phyloP scores from a whole-genome alignment of 2,888 invertebrate genomes.

The Brenthis daphne region DNA sequence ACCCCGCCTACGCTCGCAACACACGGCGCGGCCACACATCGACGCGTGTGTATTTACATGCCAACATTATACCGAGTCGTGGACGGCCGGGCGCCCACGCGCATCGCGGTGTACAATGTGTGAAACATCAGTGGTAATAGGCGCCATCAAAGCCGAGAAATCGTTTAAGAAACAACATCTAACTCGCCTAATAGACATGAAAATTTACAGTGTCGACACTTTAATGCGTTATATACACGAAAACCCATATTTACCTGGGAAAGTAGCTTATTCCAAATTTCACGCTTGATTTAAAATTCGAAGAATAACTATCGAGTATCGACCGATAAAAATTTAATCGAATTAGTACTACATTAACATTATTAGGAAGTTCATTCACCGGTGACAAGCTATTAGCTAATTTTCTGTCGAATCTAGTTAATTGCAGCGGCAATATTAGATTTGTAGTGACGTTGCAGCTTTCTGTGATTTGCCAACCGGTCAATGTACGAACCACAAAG shows the following conservation, averaged over 20 bases:
- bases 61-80: constrained; percentile 44
- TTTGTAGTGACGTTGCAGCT: constrained; percentile 34
- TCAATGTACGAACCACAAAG: constrained; percentile 33
- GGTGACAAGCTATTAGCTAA: constrained; percentile 49
- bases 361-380: constrained; percentile 63
- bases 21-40: constrained; percentile 45
- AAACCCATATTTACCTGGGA: constrained; percentile 26
- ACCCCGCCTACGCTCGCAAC: constrained; percentile 64
- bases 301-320: constrained; percentile 47
- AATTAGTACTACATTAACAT: constrained; percentile 56
- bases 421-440: constrained; percentile 46
- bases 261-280: constrained; percentile 47
- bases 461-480: constrained; percentile 34
- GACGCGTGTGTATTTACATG: constrained; percentile 58
- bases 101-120: constrained; percentile 38
- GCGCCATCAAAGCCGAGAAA: constrained; percentile 42
- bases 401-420: constrained; percentile 49
- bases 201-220: constrained; percentile 31
- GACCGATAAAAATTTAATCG: constrained; percentile 49
- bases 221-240: constrained; percentile 28
- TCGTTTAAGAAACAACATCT: constrained; percentile 39
- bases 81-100: constrained; percentile 43
- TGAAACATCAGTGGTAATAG: constrained; percentile 43
- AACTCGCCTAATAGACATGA: constrained; percentile 37
- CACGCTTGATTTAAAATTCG: constrained; percentile 51